These are phyloP conservation scores for Macrophya annulata DNA, from an alignment of 2,888 invertebrate genomes.

Conservation along the genomic window DNA sequence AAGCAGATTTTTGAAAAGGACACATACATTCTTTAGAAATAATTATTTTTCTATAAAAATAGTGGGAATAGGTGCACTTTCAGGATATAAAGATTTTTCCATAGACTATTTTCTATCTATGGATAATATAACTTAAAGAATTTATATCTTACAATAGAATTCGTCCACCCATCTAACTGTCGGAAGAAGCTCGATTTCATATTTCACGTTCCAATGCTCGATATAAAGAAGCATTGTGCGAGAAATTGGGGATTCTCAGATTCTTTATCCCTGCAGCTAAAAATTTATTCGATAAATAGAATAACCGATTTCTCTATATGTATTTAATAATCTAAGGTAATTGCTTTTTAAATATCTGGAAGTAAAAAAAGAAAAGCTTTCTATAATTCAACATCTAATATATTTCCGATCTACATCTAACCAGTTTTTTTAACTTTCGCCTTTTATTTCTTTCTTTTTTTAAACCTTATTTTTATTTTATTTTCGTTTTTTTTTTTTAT, in stretches of 20 bases:
- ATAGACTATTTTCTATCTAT: neutral
- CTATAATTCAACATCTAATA: neutral
- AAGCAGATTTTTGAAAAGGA: neutral
- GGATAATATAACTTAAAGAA: constrained; percentile 29
- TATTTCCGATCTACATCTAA: neutral
- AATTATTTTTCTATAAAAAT: constrained; percentile 27
- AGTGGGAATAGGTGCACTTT: neutral
- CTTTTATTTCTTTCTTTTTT: neutral
- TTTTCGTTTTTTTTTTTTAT: constrained; percentile 3
- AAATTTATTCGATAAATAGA: constrained; percentile 40
- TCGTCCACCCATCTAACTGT: constrained; percentile 52
- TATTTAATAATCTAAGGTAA: neutral
- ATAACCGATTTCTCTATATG: neutral
- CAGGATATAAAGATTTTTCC: neutral
- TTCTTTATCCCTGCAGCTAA: neutral
- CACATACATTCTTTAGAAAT: neutral
- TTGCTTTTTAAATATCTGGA: neutral
- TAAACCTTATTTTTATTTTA: neutral
- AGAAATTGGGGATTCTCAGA: constrained; percentile 26
- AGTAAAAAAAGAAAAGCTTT: neutral
- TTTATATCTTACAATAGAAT: constrained; percentile 27
- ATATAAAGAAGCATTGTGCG: constrained; percentile 63
- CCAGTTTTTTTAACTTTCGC: neutral
- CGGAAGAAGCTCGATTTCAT: constrained; percentile 67
- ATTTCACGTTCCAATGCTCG: constrained; percentile 68